These are phyloP conservation scores for Zonotrichia leucophrys DNA, from an alignment of 2,113 vertebrate species.

Conservation along the genomic window DNA sequence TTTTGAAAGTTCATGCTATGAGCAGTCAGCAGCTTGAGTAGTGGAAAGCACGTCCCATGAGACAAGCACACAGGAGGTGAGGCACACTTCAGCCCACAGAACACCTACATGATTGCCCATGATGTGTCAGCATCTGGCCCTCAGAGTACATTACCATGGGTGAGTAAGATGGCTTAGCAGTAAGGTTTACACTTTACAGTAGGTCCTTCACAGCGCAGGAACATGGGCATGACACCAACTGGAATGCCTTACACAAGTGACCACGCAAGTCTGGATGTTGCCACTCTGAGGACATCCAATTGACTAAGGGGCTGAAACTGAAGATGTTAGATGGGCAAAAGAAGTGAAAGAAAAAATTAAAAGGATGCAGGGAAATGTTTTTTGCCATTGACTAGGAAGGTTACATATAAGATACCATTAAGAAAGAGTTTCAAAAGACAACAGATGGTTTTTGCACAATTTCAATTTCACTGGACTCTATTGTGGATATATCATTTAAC, in stretches of 20 bases:
- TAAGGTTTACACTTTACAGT: not conserved
- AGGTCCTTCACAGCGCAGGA: not conserved
- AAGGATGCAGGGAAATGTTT: not conserved
- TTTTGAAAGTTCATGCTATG: not conserved
- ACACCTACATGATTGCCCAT: rapidly evolving
- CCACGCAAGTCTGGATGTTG: rapidly evolving
- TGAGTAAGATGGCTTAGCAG: not conserved
- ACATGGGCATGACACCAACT: not conserved
- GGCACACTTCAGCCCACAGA: not conserved
- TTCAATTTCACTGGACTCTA: slow-evolving; percentile 19
- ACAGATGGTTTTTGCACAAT: slow-evolving; percentile 9
- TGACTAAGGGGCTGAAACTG: not conserved
- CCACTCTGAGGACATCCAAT: not conserved
- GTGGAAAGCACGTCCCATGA: not conserved
- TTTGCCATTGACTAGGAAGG: not conserved
- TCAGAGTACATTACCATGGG: not conserved
- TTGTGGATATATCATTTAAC: not conserved
- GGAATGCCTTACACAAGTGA: not conserved
- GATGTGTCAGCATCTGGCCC: not conserved
- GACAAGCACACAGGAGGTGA: not conserved
- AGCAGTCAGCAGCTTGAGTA: not conserved
- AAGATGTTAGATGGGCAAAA: not conserved
- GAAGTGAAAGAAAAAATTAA: not conserved
- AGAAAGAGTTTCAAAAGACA: not conserved
- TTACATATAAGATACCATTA: not conserved